A percentile compares a stretch with the other conserved stretches of the same genome.
Evolutionary conservation across 2,797 vertebrate species (phyloP).

Genomic region (Rousettus madagascariensis): DNA sequence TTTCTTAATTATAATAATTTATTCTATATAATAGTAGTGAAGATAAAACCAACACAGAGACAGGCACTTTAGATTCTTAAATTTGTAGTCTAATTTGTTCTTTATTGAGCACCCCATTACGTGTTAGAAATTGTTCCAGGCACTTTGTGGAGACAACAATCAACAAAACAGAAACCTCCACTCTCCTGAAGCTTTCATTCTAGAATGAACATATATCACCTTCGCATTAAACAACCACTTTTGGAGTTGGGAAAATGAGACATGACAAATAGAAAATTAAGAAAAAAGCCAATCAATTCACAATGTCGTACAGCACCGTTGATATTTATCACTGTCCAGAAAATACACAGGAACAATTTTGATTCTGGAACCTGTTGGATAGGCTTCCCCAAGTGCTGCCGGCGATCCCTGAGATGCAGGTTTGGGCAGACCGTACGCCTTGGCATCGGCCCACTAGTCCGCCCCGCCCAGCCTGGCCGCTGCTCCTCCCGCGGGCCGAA

Average conservation of each 20-base stretch:
- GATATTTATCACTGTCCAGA: background rate
- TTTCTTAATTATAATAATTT: background rate
- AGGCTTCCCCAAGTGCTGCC: background rate
- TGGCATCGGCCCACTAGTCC: background rate
- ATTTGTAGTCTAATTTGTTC: background rate
- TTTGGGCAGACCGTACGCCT: background rate
- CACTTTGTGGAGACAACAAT: background rate
- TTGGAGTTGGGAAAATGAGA: background rate
- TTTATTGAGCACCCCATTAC: background rate
- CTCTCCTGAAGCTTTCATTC: background rate
- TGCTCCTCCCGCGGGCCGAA: background rate
- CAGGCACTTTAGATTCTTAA: background rate
- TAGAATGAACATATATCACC: background rate
- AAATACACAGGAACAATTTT: background rate
- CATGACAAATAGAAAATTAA: background rate
- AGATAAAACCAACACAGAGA: background rate
- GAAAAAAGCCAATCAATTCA: too few species aligned
- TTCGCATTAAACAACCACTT: background rate
- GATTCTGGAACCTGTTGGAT: background rate
- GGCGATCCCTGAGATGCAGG: background rate
- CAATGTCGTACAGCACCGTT: background rate
- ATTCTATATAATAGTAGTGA: background rate
- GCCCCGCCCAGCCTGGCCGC: background rate
- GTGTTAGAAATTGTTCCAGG: background rate
- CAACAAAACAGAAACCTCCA: background rate